These are phyloP conservation scores for Calonectris borealis DNA, from an alignment of 2,113 vertebrate genomes.

Conservation along the genomic window DNA sequence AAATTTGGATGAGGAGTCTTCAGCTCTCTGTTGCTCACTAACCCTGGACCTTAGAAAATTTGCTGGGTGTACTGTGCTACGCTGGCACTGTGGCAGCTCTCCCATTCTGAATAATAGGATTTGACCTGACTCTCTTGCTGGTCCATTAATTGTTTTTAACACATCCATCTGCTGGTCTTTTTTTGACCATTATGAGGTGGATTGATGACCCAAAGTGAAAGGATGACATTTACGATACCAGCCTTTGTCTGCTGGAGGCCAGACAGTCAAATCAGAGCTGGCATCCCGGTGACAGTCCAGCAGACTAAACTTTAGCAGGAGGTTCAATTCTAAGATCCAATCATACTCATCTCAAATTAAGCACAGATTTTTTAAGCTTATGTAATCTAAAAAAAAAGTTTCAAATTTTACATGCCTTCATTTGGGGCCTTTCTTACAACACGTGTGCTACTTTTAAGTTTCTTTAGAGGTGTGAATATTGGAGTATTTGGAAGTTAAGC, in stretches of 20 bases:
- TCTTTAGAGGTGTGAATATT: not conserved
- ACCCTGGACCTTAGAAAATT: not conserved
- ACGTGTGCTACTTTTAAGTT: not conserved
- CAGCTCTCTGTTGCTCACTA: not conserved
- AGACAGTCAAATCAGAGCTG: not conserved
- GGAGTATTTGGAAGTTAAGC: not conserved
- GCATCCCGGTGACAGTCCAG: not conserved
- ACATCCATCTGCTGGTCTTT: not conserved
- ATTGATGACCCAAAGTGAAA: not conserved
- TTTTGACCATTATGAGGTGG: not conserved
- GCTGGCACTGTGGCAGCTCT: not conserved
- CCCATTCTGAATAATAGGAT: not conserved
- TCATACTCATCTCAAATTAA: not conserved
- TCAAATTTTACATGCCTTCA: not conserved
- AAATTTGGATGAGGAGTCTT: not conserved
- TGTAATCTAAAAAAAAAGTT: not conserved
- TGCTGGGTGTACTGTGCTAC: not conserved
- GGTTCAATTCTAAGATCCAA: not conserved
- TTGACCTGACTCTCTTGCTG: not conserved
- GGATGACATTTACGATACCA: not conserved
- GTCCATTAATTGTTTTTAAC: not conserved
- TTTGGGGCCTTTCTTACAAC: not conserved
- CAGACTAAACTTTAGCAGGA: not conserved
- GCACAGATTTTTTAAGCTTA: not conserved
- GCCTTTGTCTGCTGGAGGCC: not conserved